Evolutionary conservation across 1,140 invertebrate species (phyloP), one percentile per base, ranked within the genome.

Genomic region (Pygmarrhopalites habei): DNA sequence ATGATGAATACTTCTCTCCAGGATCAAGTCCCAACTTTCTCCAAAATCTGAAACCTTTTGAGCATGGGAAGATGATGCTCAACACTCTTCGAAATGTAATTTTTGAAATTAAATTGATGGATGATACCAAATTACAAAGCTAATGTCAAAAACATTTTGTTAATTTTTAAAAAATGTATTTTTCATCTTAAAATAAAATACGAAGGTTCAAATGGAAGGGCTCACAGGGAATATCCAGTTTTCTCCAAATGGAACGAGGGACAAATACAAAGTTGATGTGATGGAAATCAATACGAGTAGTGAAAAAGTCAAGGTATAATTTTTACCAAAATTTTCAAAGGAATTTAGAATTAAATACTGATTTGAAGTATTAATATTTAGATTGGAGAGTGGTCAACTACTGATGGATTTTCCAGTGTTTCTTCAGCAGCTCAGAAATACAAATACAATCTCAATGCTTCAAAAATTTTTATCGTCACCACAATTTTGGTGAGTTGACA

Each of bases 221-320:
- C 76, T 96, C 46, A 94, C 92, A 0, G 94, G 94, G 4, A 85
- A 83, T 35, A 85, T 97, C 49, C 82, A 90, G 64, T 95, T 97
- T 77, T 84, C 84, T 65, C 85, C 90, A 73, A 83, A 86, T 70
- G 65, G 65, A 26, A 81, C 86, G 70, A 79, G 93, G 62, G 82
- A 86, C 68, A 92, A 95, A 78, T 95, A 94, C 73, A 89, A 89
- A 1, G 80, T 98, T 29, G 90, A 95, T 73, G 86, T 97, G 28
- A 86, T 97, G 62, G 90, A 96, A 77, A 89, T 95, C 83, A 92
- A 87, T 1, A 85, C 89, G 44, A 89, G 89, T 72, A 89, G 86
- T 72, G 88, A 84, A 17, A 86, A 88, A 79, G 81, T 79, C 28
- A 92, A 92, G 82, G 89, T 90, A 78, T 79, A 76, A 72, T 35